Base-by-base conservation (phyloP, 2,113 vertebrate species). In the Speoplatyrhinus poulsoni region DNA sequence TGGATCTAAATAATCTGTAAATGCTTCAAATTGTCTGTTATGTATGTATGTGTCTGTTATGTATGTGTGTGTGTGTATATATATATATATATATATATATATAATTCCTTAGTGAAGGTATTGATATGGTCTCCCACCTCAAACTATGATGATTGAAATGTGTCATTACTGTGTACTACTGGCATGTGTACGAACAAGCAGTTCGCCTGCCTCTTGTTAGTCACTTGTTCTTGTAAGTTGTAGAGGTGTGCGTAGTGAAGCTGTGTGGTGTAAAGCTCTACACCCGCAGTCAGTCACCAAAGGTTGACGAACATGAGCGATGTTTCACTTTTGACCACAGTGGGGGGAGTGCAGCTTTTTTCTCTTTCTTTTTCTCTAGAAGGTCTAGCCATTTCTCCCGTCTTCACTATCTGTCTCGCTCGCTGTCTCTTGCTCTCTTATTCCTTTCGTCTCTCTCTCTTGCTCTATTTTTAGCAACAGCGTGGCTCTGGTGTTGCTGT, bases 391-490 rank as follows among this genome's bases (percentile, higher is more conserved):
- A 17, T 19, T 56, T 56, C 54, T 41, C 17, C 54, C 10, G 7
- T 56, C 15, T 19, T 56, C 12, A 10, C 16, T 56, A 12, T 36
- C 6, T 53, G 11, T 50, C 41, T 12, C 36, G 33, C 6, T 60
- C 15, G 52, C 26, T 67, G 56, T 48, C 26, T 36, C 62, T 56
- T 3, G 15, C 63, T 61, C 63, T 9, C 59, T 46, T 19, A n/a
- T 16, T 13, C 58, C 17, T 17, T 55, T 15, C 53, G 6, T 65
- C 71, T 62, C 69, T 66, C 69, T 66, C 71, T 79, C 75, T 79
- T 76, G 48, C 85, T 86, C 87, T 93, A 92, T 93, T 92, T 93
- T 92, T 93, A 93, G 93, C 87, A 49, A 5, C 79, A 60, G 82
- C 65, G 13, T 65, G 72, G 56, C 62, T 60, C 79, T 79, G 75